Base-by-base conservation (phyloP, 1,140 invertebrate genomes). In the Pectinophora gossypiella region DNA sequence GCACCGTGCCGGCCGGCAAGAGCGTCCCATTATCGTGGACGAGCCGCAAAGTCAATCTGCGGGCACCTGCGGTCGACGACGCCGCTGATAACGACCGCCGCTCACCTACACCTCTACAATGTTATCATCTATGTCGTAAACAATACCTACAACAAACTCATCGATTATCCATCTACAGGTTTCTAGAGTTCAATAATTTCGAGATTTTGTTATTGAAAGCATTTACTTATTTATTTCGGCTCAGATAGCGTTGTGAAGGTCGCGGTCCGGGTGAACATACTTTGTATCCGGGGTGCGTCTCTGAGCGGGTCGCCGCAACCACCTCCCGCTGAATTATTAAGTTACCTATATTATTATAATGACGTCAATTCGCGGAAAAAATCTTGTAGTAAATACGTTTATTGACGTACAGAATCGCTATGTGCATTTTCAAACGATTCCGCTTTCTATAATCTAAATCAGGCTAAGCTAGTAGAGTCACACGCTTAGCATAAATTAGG, bases 201-300 rank as follows among this genome's bases (percentile, higher is more conserved):
- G 27, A 32, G 27, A 32, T n/a, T 32, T 32, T 32, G 27, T 32
- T 12, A 32, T 32, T n/a, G 27, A 12, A 1, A 32, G 27, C n/a
- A 32, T 32, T n/a, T 9, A 32, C 27, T n/a, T 32, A 32, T 64
- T 59, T 67, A 61, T 61, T 72, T 60, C 38, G 59, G 54, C 59
- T 68, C 53, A 53, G 54, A 51, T 59, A 58, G 62, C 58, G 57
- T 62, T 66, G 45, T 40, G 51, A 62, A 73, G 66, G 71, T 74
- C 66, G 66, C 48, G 27, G 12, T 9, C 27, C 12, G 43, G 72
- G 72, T 76, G 61, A 81, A 72, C 62, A 78, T 54, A 72, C 77
- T 45, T 63, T 66, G 67, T 68, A 63, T 64, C 61, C 64, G 59
- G 66, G 62, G 66, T 69, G 59, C 62, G 53, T 64, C 56, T 59